Percentiles rank a stretch among this genome's conserved stretches.
Evolutionary conservation across 1,140 invertebrate genomes (phyloP).

Genomic region (Conus ventricosus): DNA sequence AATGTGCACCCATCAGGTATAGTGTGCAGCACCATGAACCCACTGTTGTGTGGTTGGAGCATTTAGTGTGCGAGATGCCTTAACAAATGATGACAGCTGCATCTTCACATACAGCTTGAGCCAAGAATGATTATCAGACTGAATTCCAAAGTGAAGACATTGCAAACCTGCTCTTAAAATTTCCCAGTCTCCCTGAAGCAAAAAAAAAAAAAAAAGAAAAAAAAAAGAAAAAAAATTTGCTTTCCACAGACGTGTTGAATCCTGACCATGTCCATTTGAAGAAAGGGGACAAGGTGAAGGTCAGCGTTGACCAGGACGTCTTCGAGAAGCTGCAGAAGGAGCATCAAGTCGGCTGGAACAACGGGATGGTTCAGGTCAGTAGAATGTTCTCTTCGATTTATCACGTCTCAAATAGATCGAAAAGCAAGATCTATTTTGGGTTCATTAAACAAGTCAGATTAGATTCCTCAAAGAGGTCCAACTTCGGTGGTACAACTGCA

Average conservation of each 20-base stretch:
- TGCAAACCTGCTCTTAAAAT: no score
- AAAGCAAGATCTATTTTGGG: not conserved
- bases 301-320: constrained; percentile 81
- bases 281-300: constrained; percentile 86
- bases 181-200: no score
- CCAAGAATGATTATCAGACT: no score
- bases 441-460: not conserved
- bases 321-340: constrained; percentile 86
- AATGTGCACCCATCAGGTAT: no score
- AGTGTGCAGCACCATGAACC: no score
- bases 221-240: not conserved
- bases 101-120: no score
- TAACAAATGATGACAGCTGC: no score
- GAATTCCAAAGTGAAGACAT: no score
- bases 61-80: no score
- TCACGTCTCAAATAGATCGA: not conserved
- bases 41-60: no score
- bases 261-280: constrained; percentile 52
- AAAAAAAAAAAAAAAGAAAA: no score
- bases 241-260: constrained; percentile 52
- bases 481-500: no score
- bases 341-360: constrained; percentile 91
- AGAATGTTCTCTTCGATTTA: not conserved
- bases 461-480: not conserved
- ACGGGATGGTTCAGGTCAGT: constrained; percentile 84